Evolutionary conservation across 1,140 invertebrate species (phyloP).

Genomic region (Linepithema humile): DNA sequence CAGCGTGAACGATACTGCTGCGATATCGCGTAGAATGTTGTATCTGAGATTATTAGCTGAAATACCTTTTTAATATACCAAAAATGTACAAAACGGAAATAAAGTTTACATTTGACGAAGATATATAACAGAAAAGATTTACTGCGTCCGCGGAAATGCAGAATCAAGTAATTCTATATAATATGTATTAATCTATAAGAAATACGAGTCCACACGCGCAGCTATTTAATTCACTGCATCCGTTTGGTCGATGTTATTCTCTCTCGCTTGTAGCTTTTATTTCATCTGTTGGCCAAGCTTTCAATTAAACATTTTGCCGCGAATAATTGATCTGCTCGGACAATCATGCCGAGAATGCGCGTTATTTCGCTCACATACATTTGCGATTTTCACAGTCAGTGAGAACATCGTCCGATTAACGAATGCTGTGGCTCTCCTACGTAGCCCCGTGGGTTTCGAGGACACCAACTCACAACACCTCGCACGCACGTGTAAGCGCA

Average conservation of each 20-base stretch:
- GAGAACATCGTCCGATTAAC: conserved; percentile 9
- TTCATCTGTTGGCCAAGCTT: neutral
- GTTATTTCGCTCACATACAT: conserved; percentile 20
- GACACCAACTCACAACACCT: conserved; percentile 23
- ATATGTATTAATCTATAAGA: no score
- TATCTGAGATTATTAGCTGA: neutral
- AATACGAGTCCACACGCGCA: no score
- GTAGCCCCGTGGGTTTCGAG: neutral
- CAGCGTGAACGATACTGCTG: conserved; percentile 45
- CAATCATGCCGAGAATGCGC: neutral
- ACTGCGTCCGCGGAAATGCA: no score
- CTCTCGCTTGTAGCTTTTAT: neutral
- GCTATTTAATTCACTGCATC: neutral
- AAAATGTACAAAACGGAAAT: no score
- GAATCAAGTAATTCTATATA: no score
- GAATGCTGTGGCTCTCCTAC: neutral
- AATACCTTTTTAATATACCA: neutral
- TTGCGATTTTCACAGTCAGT: conserved; percentile 25
- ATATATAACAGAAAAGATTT: no score
- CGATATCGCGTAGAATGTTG: conserved; percentile 3
- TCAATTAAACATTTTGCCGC: neutral
- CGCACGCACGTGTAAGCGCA: neutral
- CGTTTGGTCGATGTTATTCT: conserved; percentile 59
- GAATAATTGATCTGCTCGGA: conserved; percentile 4
- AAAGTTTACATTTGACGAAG: no score